These are phyloP conservation scores for Rostratula benghalensis DNA, from an alignment of 2,113 vertebrate genomes.

Conservation along the genomic window DNA sequence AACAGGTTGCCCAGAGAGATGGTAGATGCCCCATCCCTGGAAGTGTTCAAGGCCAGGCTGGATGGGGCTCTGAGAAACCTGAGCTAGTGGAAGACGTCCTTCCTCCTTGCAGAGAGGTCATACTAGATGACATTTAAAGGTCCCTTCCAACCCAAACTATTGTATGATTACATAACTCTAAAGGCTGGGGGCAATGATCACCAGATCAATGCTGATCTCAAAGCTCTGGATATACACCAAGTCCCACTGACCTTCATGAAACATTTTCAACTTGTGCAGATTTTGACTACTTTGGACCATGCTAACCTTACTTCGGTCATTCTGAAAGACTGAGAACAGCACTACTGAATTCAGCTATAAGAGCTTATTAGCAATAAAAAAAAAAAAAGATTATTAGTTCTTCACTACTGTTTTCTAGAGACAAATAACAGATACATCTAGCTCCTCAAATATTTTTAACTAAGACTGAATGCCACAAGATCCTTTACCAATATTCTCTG, in stretches of 20 bases:
- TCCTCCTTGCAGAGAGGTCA: not conserved
- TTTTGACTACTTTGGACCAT: not conserved
- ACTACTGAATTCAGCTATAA: not conserved
- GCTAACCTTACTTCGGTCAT: not conserved
- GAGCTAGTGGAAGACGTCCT: not conserved
- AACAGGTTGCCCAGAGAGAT: not conserved
- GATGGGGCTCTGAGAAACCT: not conserved
- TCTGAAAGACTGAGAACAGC: not conserved
- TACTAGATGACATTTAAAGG: not conserved
- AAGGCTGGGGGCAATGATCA: not conserved
- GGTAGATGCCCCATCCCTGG: not conserved
- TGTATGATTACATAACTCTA: not conserved
- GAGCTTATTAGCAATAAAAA: not conserved
- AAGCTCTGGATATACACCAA: not conserved
- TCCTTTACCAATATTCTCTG: rapidly evolving
- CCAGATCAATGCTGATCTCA: not conserved
- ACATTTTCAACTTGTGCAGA: not conserved
- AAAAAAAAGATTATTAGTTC: not conserved
- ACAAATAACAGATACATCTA: not conserved
- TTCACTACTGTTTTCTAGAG: not conserved
- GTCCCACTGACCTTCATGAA: not conserved
- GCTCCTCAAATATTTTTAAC: not conserved
- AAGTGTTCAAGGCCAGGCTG: not conserved
- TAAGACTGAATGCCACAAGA: not conserved
- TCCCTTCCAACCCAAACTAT: not conserved